A percentile compares a stretch with the other conserved stretches of the same genome.
These are phyloP conservation scores for Strix uralensis DNA, from an alignment of 2,113 vertebrate species.

Conservation along the genomic window DNA sequence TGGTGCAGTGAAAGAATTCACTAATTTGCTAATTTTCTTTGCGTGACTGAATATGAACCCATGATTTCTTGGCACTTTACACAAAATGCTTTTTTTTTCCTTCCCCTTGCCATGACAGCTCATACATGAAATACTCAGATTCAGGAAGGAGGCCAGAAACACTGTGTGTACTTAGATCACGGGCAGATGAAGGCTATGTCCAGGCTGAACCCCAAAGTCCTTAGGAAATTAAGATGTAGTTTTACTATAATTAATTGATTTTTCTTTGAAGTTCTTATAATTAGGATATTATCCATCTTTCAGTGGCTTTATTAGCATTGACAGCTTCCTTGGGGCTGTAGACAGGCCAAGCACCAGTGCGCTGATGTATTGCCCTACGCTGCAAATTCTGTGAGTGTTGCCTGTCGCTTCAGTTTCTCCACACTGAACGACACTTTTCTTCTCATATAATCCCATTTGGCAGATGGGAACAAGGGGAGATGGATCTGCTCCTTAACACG, in stretches of 20 bases:
- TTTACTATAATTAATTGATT: background rate
- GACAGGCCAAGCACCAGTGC: background rate
- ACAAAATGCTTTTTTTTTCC: background rate
- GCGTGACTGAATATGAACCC: background rate
- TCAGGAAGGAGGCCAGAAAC: background rate
- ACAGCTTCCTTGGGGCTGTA: background rate
- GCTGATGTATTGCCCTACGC: background rate
- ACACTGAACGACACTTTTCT: background rate
- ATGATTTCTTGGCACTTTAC: background rate
- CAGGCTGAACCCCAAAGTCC: background rate
- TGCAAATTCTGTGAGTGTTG: background rate
- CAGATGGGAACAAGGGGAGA: background rate
- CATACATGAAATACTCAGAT: background rate
- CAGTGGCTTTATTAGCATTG: background rate
- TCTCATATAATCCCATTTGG: background rate
- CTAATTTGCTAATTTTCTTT: background rate
- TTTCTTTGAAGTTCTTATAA: background rate
- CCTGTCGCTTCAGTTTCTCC: background rate
- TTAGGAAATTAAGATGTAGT: background rate
- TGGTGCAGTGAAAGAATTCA: background rate
- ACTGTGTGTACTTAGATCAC: accelerated
- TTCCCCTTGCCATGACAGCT: background rate
- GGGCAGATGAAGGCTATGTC: background rate
- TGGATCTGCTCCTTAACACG: background rate
- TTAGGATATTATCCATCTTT: background rate